A percentile compares a stretch with the other conserved stretches of the same genome.
These are phyloP conservation scores for Morone chrysops DNA, from an alignment of 2,113 vertebrate genomes.

Conservation along the genomic window DNA sequence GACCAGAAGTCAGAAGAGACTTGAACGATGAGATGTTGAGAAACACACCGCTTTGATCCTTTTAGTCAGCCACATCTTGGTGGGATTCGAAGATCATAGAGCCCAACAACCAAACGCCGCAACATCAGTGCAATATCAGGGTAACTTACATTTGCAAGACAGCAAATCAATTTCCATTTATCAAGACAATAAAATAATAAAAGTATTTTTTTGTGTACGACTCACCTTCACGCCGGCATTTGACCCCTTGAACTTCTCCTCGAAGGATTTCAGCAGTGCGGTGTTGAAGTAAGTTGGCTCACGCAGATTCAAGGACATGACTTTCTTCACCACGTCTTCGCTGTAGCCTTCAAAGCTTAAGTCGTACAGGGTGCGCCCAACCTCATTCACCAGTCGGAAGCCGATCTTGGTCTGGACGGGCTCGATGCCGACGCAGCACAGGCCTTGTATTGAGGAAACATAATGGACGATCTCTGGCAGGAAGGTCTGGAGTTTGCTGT, in stretches of 20 bases:
- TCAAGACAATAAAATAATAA: no score
- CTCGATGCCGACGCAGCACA: slow-evolving; percentile 77
- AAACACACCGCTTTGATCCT: no score
- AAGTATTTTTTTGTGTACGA: no score
- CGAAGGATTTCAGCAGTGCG: slow-evolving; percentile 83
- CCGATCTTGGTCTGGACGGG: slow-evolving; percentile 70
- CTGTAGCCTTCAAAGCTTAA: slow-evolving; percentile 83
- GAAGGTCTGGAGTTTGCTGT: slow-evolving; percentile 70
- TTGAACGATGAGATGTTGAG: no score
- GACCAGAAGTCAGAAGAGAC: no score
- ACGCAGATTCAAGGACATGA: slow-evolving; percentile 72
- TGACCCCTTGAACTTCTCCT: slow-evolving; percentile 74
- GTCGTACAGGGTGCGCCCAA: slow-evolving; percentile 77
- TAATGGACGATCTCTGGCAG: slow-evolving; percentile 81
- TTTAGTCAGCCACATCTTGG: no score
- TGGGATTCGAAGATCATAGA: no score
- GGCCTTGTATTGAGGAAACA: slow-evolving; percentile 68
- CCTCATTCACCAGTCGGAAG: slow-evolving; percentile 74
- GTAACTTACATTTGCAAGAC: no score
- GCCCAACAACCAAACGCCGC: no score
- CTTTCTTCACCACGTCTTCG: slow-evolving; percentile 77
- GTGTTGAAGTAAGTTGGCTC: slow-evolving; percentile 81
- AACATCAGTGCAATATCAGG: no score
- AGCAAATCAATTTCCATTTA: no score
- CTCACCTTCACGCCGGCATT: slow-evolving; percentile 79